phyloP scores from a whole-genome alignment of 2,888 invertebrate species.

The Autographa pulchrina region DNA sequence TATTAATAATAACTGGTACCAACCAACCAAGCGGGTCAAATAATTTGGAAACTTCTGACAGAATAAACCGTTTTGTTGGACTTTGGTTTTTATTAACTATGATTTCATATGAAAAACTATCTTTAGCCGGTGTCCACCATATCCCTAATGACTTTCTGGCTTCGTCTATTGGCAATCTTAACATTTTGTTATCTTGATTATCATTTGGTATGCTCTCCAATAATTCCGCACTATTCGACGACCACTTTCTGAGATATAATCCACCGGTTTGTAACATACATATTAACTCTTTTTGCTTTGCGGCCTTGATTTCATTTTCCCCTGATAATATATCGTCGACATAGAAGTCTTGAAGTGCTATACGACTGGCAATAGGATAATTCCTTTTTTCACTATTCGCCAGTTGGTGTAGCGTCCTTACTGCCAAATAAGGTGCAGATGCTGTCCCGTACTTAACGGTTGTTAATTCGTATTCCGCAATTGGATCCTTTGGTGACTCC shows the following conservation, averaged over 20 bases:
- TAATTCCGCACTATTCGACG: conserved; percentile 8
- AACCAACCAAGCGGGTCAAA: conserved; percentile 14
- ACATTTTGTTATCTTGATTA: conserved; percentile 6
- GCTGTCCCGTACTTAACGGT: background rate
- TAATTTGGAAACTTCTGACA: conserved; percentile 11
- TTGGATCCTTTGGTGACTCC: background rate
- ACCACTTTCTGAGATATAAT: conserved; percentile 22
- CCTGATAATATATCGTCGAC: conserved; percentile 18
- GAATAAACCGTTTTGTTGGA: background rate
- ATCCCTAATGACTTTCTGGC: conserved; percentile 22
- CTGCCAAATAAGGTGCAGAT: background rate
- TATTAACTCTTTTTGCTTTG: conserved; percentile 13
- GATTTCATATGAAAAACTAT: conserved; percentile 8
- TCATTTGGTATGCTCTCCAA: background rate
- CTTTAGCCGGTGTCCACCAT: conserved; percentile 9
- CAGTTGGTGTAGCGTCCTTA: background rate
- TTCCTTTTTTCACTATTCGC: background rate
- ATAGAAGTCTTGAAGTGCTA: background rate
- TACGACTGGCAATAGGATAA: conserved; percentile 6
- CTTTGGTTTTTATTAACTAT: background rate
- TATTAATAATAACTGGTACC: conserved; percentile 2
- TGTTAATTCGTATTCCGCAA: conserved; percentile 6
- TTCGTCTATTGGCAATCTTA: conserved; percentile 22
- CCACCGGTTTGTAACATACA: conserved; percentile 8
- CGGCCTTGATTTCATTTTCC: background rate